Conservation (phyloP, 1,140 invertebrate genomes). For the Hylaeus anthracinus region DNA sequence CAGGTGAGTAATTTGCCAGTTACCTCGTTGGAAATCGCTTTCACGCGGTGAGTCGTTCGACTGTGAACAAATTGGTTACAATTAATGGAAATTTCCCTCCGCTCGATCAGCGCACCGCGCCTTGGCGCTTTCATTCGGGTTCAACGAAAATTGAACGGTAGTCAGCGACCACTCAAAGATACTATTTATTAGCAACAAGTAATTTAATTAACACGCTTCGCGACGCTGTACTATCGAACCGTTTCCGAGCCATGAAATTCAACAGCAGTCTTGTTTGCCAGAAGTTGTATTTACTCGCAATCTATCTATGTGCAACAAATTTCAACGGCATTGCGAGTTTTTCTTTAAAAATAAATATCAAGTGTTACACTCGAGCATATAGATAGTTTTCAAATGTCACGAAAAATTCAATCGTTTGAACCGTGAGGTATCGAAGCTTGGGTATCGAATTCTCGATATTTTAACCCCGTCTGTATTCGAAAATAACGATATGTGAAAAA, state of each 20-base stretch:
- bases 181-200: conserved; percentile 7
- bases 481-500: no score
- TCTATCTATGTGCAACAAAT: background rate
- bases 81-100: conserved; percentile 66
- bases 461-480: no score
- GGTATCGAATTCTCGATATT: no score
- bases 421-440: no score
- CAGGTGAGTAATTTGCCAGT: conserved; percentile 65
- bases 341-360: no score
- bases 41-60: conserved; percentile 60
- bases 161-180: background rate
- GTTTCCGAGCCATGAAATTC: background rate
- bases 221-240: background rate
- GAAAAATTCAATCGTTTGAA: no score
- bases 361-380: no score
- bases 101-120: conserved; percentile 8
- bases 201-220: conserved; percentile 19
- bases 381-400: no score
- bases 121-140: background rate
- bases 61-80: conserved; percentile 67
- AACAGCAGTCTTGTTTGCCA: background rate
- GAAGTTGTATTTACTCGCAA: background rate
- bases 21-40: conserved; percentile 64
- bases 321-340: no score
- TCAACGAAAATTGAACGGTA: conserved; percentile 13